Percentiles rank a stretch among this genome's conserved stretches.
These are phyloP conservation scores for Cataglyphis altisquamis DNA, from an alignment of 2,888 invertebrate species.

Conservation along the genomic window DNA sequence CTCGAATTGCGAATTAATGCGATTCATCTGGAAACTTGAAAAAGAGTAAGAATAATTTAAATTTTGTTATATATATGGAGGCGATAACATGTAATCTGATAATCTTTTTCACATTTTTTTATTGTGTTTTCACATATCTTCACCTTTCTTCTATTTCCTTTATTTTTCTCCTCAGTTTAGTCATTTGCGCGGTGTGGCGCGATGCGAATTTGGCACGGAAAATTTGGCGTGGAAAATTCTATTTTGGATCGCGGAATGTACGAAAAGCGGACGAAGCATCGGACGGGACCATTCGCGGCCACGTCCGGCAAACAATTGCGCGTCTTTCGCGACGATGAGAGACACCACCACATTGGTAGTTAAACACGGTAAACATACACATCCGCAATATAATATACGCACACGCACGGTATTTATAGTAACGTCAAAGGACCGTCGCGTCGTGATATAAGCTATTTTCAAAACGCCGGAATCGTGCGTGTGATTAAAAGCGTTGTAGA, in stretches of 20 bases:
- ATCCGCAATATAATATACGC: conserved; percentile 1
- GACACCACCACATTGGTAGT: neutral
- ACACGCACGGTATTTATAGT: conserved; percentile 39
- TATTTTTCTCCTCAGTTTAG: neutral
- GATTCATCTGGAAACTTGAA: neutral
- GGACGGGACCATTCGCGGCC: conserved; percentile 21
- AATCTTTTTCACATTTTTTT: conserved; percentile 17
- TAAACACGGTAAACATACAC: conserved; percentile 12
- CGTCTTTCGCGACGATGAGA: conserved; percentile 22
- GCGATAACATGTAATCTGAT: conserved; percentile 14
- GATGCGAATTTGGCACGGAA: conserved; percentile 65
- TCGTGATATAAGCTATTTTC: conserved; percentile 50
- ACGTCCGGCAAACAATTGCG: conserved; percentile 46
- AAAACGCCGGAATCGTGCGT: conserved; percentile 46
- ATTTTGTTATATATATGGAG: neutral
- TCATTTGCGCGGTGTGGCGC: neutral
- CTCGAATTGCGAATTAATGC: neutral
- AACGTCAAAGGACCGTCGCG: conserved; percentile 39
- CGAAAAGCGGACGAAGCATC: conserved; percentile 31
- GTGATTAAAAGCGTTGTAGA: conserved; percentile 37
- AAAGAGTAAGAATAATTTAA: neutral
- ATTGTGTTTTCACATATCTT: neutral
- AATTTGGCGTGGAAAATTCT: conserved; percentile 65
- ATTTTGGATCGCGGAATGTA: conserved; percentile 72
- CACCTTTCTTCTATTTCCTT: neutral